These are phyloP conservation scores for Drosophila hamatofila DNA, from an alignment of 2,888 invertebrate genomes.

Conservation along the genomic window DNA sequence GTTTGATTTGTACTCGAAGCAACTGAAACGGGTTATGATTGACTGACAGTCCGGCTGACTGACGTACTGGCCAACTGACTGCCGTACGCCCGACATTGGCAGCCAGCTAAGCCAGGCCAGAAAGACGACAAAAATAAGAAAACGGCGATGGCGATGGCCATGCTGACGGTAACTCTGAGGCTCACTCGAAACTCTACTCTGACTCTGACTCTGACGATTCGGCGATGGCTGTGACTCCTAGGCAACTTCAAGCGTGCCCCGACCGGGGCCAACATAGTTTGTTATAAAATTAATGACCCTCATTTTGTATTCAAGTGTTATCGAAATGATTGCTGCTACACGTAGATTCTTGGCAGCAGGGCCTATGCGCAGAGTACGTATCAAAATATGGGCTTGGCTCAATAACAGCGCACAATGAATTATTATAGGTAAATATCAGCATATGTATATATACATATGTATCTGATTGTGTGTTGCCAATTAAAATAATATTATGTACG, in stretches of 20 bases:
- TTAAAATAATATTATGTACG: conserved; percentile 66
- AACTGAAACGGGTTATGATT: conserved; percentile 78
- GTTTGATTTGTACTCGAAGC: conserved; percentile 75
- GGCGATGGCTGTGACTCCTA: conserved; percentile 14
- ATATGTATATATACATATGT: conserved; percentile 33
- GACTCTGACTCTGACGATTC: conserved; percentile 5
- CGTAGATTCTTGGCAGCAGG: conserved; percentile 61
- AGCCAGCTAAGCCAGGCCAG: conserved; percentile 32
- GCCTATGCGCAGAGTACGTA: conserved; percentile 47
- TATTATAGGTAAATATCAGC: conserved; percentile 53
- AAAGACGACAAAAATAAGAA: conserved; percentile 20
- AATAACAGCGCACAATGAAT: conserved; percentile 42
- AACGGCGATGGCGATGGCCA: conserved; percentile 19
- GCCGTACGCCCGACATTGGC: conserved; percentile 42
- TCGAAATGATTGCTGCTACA: conserved; percentile 77
- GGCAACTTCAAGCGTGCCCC: conserved; percentile 32
- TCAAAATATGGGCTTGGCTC: conserved; percentile 70
- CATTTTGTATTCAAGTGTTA: conserved; percentile 82
- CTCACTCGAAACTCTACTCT: conserved; percentile 16
- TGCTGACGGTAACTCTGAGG: conserved; percentile 24
- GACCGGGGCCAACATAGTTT: conserved; percentile 62
- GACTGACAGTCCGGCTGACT: conserved; percentile 67
- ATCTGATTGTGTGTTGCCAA: conserved; percentile 55
- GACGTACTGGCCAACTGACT: conserved; percentile 51
- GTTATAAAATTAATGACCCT: conserved; percentile 82